These are phyloP conservation scores for Zosterops hypoxanthus DNA, from an alignment of 2,113 vertebrate genomes.

Conservation along the genomic window DNA sequence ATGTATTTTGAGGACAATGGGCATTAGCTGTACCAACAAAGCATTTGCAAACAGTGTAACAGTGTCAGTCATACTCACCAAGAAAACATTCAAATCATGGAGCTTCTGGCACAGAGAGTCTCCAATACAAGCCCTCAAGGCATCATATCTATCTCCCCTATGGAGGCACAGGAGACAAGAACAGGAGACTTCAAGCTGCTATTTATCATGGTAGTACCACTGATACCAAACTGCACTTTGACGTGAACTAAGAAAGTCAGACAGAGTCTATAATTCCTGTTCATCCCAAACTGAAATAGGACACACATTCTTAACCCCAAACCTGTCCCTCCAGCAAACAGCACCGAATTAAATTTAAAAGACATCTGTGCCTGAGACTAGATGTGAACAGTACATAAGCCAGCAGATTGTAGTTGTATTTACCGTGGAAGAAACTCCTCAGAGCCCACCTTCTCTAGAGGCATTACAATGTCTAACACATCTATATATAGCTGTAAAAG, in stretches of 20 bases:
- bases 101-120: constrained; percentile 87
- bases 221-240: not conserved
- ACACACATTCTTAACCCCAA: not conserved
- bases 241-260: not conserved
- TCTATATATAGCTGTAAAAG: constrained; percentile 89
- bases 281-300: not conserved
- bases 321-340: not conserved
- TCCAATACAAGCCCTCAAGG: constrained; percentile 90
- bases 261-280: not conserved
- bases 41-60: not conserved
- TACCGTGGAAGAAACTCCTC: constrained; percentile 92
- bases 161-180: not conserved
- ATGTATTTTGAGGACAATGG: not conserved
- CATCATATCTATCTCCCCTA: constrained; percentile 93
- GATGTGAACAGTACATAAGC: not conserved
- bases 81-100: constrained; percentile 88
- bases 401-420: not conserved
- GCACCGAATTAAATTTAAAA: not conserved
- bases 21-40: not conserved
- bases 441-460: constrained; percentile 76
- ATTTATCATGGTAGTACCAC: not conserved
- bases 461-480: constrained; percentile 83
- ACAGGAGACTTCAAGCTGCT: not conserved
- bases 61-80: constrained; percentile 80
- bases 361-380: not conserved